phyloP scores from a whole-genome alignment of 1,140 invertebrate genomes.

The Maniola jurtina region DNA sequence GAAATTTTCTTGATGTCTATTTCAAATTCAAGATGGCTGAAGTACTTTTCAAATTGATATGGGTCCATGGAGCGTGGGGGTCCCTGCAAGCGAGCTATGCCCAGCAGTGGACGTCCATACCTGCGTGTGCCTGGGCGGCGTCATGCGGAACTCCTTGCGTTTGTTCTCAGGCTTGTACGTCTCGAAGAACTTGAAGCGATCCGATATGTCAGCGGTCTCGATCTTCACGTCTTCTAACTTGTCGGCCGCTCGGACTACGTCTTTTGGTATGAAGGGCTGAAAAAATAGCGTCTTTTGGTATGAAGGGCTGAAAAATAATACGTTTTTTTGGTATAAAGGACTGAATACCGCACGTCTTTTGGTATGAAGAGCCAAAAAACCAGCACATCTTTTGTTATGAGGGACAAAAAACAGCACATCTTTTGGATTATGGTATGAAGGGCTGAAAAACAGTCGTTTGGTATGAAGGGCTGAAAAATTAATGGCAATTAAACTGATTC shows the following conservation, averaged over 20 bases:
- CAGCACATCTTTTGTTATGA: no score
- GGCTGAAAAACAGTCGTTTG: no score
- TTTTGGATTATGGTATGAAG: no score
- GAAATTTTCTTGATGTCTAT: no score
- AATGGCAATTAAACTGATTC: no score
- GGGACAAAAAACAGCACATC: no score
- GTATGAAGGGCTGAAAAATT: no score
- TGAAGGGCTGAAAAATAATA: conserved; percentile 29
- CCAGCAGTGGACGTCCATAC: conserved; percentile 28
- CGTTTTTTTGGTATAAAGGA: background rate
- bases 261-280: conserved; percentile 81
- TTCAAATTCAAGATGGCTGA: no score
- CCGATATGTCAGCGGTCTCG: conserved; percentile 88
- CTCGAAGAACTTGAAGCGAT: conserved; percentile 95
- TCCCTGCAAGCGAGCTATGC: background rate
- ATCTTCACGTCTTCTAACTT: conserved; percentile 87
- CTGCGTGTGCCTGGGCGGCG: conserved; percentile 86
- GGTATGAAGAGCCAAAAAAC: no score
- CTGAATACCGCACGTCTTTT: no score
- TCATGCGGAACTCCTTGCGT: conserved; percentile 89
- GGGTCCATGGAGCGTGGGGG: background rate
- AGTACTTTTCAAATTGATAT: background rate
- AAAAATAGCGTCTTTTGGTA: conserved; percentile 80
- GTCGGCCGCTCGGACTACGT: conserved; percentile 86
- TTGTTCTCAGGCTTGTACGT: conserved; percentile 87